Base-by-base conservation (phyloP, 2,888 invertebrate species). In the Eutolmus rufibarbis region DNA sequence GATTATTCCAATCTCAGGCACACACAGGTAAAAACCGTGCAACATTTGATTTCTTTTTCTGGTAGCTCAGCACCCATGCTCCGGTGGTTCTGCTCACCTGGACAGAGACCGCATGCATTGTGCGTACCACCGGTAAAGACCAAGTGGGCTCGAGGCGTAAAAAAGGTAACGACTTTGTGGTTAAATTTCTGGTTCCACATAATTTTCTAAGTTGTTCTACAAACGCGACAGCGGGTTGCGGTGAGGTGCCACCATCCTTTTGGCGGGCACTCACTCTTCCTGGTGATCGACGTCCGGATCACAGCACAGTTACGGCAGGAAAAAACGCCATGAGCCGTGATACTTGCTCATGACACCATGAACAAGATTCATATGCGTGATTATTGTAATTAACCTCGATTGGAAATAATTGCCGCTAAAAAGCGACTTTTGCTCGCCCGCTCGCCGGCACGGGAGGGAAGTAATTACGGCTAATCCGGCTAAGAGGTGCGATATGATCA, bases 351-450 rank as follows among this genome's bases (percentile, higher is more conserved):
- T 76, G 76, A 76, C 76, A 76, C 76, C 76, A 28, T 76, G 76
- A 66, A 40, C 76, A 40, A 34, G 34, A 34, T 76, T 76, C 40
- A 76, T 76, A 37, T 76, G 76, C 76, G 31, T 76, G 76, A 76
- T 76, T 76, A 76, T 76, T 40, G 76, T 40, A 76, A 76, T 76
- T 76, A 76, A 76, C 76, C 76, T 40, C 76, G 76, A 37, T 76
- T 40, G 76, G 34, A 19, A 40, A 40, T 37, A 76, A 76, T 76
- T 37, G 76, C 40, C n/a, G 28, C 40, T 76, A 37, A 76, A 51
- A 76, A 76, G 40, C 40, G 34, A 76, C 40, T 66, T 66, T 28
- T 66, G 66, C 66, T 19, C 66, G 12, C 66, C 57, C 51, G 23
- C 8, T 19, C 57, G 23, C 0, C 23, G 66, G 23, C 12, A 66